Evolutionary conservation across 1,140 invertebrate genomes (phyloP).

Genomic region (Oryctes rhinoceros): DNA sequence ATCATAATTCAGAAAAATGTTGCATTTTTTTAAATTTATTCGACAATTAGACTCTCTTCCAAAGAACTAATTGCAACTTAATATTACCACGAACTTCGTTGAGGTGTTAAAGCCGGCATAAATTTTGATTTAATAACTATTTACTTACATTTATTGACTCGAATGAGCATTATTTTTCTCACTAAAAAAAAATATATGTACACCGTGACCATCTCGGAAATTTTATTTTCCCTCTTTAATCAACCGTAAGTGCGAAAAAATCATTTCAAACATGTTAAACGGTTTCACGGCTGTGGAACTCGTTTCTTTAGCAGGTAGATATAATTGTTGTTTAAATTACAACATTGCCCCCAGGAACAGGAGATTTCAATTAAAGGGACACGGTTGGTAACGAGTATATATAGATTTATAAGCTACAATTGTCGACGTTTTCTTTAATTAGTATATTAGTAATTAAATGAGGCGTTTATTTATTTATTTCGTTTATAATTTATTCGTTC

Average conservation of each 20-base stretch:
- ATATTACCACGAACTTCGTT: too few relatives aligned
- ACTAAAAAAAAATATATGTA: too few relatives aligned
- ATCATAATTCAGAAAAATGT: constrained; percentile 27
- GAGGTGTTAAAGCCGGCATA: too few relatives aligned
- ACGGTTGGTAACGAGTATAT: constrained; percentile 11
- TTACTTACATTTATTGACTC: too few relatives aligned
- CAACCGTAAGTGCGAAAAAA: constrained; percentile 1
- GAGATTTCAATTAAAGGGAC: constrained; percentile 24
- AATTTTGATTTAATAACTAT: too few relatives aligned
- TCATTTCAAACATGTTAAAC: constrained; percentile 18
- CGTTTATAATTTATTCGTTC: too few relatives aligned
- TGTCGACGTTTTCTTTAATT: neutral
- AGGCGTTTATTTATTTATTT: too few relatives aligned
- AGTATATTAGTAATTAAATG: neutral
- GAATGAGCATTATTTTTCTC: too few relatives aligned
- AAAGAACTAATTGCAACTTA: too few relatives aligned
- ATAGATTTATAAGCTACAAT: neutral
- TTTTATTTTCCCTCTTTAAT: constrained; percentile 21
- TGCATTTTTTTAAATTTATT: constrained; percentile 17
- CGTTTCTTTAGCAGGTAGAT: constrained; percentile 36
- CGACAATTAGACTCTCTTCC: neutral
- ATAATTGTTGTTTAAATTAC: constrained; percentile 33
- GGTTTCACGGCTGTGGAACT: constrained; percentile 5
- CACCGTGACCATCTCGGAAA: neutral
- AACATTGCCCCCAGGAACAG: constrained; percentile 20